Base-by-base conservation (phyloP, 64 coral and sea anemone genomes). In the Catalaphyllia jardinei region DNA sequence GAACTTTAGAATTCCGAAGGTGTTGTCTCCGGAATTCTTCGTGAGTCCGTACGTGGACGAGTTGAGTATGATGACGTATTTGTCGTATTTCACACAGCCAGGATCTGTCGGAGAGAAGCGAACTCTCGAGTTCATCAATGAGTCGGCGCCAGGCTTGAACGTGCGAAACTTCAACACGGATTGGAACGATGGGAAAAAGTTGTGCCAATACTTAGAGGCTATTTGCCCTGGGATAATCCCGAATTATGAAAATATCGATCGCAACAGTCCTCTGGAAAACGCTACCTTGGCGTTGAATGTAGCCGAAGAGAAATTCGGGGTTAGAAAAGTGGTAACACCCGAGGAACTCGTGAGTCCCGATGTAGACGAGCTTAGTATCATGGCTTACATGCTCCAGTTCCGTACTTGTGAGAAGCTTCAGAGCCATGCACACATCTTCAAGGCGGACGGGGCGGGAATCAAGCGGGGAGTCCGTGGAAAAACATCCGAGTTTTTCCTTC, bases 51-150 rank as follows among this genome's bases (percentile, higher is more conserved):
- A 91, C 64, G 90, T 95, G 12, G 97, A 99, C 71, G 97, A 99
- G 27, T 80, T 99, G 28, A 99, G 97, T 93, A 99, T 99, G 97
- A 99, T 99, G 97, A 99, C 97, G 38, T 99, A 99, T 74, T 75
- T 99, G 51, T 99, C 97, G 28, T 95, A 95, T 67, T 99, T 91
- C 87, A 99, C 88, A n/a, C 91, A 93, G 73, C 93, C 94, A 8
- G 97, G 97, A 1, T 99, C 97, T 72, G 88, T 92, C 24, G 97
- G 97, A 16, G 97, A 99, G 65, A 90, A 77, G 29, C 87, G 77
- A 55, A 99, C 97, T 0, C 79, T 99, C 60, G 87, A 95, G 46
- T 85, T 93, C 72, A 89, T 99, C 1, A 99, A 99, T 63, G 88
- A 91, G 16, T 22, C 83, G 31, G 83, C 94, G 2, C 97, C 97